phyloP scores from a whole-genome alignment of 23 tunicate genomes.

The Trididemnum miniatum region DNA sequence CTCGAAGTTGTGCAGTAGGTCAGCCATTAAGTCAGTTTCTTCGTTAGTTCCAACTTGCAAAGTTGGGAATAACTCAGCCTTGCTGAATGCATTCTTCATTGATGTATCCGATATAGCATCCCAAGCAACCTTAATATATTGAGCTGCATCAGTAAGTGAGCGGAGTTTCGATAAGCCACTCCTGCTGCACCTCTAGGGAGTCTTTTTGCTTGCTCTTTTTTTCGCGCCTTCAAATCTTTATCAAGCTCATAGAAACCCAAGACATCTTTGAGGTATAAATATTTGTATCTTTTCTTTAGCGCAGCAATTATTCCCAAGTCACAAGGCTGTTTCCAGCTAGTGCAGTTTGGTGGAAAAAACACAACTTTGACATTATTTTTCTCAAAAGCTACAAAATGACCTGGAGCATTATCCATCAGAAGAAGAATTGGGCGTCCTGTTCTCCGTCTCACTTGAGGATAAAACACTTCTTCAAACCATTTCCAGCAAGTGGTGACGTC shows the following conservation, averaged over 20 bases:
- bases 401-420: constrained; percentile 40
- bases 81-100: constrained; percentile 27
- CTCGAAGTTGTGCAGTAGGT: constrained; percentile 21
- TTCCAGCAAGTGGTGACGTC: constrained; percentile 50
- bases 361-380: constrained; percentile 18
- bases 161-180: constrained; percentile 47
- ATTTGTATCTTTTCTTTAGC: constrained; percentile 42
- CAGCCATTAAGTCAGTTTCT: constrained; percentile 32
- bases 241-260: constrained; percentile 37
- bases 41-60: constrained; percentile 34
- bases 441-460: constrained; percentile 40
- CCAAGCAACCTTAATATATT: constrained; percentile 30
- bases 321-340: constrained; percentile 51
- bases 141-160: constrained; percentile 48
- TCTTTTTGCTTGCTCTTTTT: constrained; percentile 51
- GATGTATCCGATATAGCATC: constrained; percentile 28
- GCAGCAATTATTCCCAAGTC: constrained; percentile 55
- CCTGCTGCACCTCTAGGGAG: constrained; percentile 51
- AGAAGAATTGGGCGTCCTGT: constrained; percentile 45
- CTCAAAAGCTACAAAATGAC: constrained; percentile 43
- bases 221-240: constrained; percentile 26
- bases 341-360: constrained; percentile 36
- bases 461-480: constrained; percentile 44
- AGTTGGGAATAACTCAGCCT: constrained; percentile 20
- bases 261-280: constrained; percentile 28